These are phyloP conservation scores for Nerophis lumbriciformis DNA, from an alignment of 2,113 vertebrate species.

Conservation along the genomic window DNA sequence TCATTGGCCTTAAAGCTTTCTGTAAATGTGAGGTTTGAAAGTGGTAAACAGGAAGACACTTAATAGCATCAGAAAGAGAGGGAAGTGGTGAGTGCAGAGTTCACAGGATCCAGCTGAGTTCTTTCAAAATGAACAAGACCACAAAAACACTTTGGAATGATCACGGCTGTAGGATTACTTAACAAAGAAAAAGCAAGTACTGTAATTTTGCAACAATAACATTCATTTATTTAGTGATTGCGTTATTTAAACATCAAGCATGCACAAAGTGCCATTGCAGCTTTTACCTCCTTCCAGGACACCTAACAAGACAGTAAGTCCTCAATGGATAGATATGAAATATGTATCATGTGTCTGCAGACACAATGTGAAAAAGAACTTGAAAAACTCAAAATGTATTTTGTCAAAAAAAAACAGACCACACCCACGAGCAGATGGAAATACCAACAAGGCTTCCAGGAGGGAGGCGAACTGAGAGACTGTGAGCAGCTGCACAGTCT, in stretches of 20 bases:
- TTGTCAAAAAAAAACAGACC: neutral
- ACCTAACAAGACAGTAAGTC: no score
- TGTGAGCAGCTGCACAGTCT: constrained; percentile 6
- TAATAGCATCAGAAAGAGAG: constrained; percentile 35
- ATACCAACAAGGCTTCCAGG: neutral
- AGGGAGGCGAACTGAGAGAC: constrained; percentile 1
- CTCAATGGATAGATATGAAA: no score
- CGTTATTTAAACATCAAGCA: no score
- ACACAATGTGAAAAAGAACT: neutral
- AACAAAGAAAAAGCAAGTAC: no score
- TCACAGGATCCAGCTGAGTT: constrained; percentile 17
- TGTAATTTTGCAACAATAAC: no score
- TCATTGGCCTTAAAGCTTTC: constrained; percentile 12
- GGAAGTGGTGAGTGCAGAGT: constrained; percentile 3
- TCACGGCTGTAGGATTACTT: no score
- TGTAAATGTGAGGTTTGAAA: neutral
- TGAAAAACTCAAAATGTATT: neutral
- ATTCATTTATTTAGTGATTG: no score
- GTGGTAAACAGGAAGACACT: constrained; percentile 45
- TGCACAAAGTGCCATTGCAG: no score
- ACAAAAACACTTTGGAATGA: constrained; percentile 3
- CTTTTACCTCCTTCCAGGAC: no score
- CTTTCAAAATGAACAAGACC: constrained; percentile 7
- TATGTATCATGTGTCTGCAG: no score
- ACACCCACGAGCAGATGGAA: constrained; percentile 23